Conservation (phyloP, 1,140 invertebrate genomes). For the Drosophila dunni region DNA sequence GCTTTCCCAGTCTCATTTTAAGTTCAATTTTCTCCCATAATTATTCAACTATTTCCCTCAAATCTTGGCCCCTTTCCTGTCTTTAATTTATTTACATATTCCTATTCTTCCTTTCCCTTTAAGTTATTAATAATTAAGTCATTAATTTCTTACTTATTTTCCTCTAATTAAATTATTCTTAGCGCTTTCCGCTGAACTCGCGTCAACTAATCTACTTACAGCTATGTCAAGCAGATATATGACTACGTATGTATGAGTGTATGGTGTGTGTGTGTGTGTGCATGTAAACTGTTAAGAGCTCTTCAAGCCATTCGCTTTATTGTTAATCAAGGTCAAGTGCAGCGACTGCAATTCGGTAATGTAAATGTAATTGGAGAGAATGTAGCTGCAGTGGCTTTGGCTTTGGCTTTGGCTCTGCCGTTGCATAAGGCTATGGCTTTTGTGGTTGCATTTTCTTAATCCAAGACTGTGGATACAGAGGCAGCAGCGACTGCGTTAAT, state of each 20-base stretch:
- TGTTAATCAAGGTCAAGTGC: slow-evolving; percentile 72
- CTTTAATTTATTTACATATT: slow-evolving; percentile 2
- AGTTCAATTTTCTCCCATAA: too few species aligned
- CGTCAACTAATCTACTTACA: slow-evolving; percentile 33
- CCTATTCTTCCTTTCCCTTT: background rate
- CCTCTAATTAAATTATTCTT: slow-evolving; percentile 21
- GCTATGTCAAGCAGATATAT: slow-evolving; percentile 31
- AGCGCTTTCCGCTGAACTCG: background rate
- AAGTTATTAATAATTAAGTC: background rate
- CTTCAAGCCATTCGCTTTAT: slow-evolving; percentile 33
- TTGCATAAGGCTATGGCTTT: slow-evolving; percentile 16
- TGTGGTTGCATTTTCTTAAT: slow-evolving; percentile 63
- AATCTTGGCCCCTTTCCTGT: too few species aligned
- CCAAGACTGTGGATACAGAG: slow-evolving; percentile 34
- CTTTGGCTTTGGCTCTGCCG: background rate
- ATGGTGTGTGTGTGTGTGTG: too few species aligned
- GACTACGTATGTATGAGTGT: slow-evolving; percentile 16
- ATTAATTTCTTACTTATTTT: background rate
- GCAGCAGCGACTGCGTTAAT: slow-evolving; percentile 58
- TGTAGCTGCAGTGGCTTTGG: slow-evolving; percentile 30
- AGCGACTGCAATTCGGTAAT: slow-evolving; percentile 18
- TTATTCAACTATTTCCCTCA: too few species aligned
- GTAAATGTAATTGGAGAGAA: slow-evolving; percentile 73
- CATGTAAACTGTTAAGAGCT: slow-evolving; percentile 19
- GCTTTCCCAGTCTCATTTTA: too few species aligned